These are phyloP conservation scores for Bradysia coprophila DNA, from an alignment of 1,140 invertebrate genomes.

Conservation along the genomic window DNA sequence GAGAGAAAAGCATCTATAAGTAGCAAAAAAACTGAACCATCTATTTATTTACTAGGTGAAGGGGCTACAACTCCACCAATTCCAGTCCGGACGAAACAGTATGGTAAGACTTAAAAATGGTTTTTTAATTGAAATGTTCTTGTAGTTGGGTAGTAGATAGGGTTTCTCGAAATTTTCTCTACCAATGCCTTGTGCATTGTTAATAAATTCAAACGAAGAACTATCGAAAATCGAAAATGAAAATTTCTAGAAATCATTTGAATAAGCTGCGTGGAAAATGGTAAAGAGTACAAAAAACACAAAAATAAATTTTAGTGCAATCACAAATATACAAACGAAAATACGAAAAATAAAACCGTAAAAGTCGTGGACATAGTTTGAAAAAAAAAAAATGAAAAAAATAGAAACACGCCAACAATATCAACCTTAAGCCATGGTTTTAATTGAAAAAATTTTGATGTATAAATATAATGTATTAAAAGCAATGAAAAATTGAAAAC, in stretches of 20 bases:
- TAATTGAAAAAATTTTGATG: not conserved
- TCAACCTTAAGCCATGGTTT: too few relatives aligned
- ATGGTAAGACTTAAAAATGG: conserved; percentile 54
- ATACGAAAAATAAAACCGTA: too few relatives aligned
- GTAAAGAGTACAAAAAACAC: too few relatives aligned
- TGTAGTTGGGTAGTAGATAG: not conserved
- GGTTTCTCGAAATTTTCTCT: not conserved
- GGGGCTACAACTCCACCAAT: conserved; percentile 88
- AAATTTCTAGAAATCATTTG: not conserved
- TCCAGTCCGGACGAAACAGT: conserved; percentile 85
- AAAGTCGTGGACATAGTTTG: not conserved
- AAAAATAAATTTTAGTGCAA: too few relatives aligned
- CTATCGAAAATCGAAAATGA: not conserved
- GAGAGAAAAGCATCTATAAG: too few relatives aligned
- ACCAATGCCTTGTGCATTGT: not conserved
- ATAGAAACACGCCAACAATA: too few relatives aligned
- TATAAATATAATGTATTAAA: not conserved
- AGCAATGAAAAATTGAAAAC: not conserved
- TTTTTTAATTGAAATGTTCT: not conserved
- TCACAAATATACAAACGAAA: too few relatives aligned
- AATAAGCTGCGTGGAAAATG: not conserved
- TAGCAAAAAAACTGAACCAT: too few relatives aligned
- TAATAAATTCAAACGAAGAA: not conserved
- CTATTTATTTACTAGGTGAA: too few relatives aligned
- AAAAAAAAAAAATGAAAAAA: too few relatives aligned